Base-by-base conservation (phyloP, 2,888 invertebrate species). In the Chironomus riparius region DNA sequence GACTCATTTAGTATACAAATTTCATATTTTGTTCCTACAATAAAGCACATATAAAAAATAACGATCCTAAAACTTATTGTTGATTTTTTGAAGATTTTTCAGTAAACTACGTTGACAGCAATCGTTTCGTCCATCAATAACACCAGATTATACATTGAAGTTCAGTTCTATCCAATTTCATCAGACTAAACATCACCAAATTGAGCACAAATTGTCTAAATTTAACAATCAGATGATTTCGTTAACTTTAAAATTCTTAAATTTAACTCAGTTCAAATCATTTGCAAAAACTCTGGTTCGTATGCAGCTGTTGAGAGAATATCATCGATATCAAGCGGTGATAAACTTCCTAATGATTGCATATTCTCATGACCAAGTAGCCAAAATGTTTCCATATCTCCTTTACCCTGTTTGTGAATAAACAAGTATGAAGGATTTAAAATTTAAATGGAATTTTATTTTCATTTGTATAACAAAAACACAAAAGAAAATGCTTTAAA, bases 311-410 rank as follows among this genome's bases (percentile, higher is more conserved):
- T 38, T 10, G 18, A n/a, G 0, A 70, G 50, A 24, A 48, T 68
- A 13, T 71, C 74, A 2, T 68, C 68, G 13, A 28, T 47, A 5
- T 65, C 47, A 12, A 61, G 22, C n/a, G 47, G 62, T 2, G n/a
- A n/a, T 10, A 61, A 15, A 79, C 79, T 71, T 21, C 50, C n/a
- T 47, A 72, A 13, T 56, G 70, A 50, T 7, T 28, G 24, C 10
- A 62, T 5, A 12, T 24, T 21, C 0, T 81, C 78, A 78, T 86
- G 87, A 10, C 86, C 86, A 0, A 84, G 70, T 61, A 87, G 81
- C 87, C 87, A 87, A 78, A 84, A 87, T 0, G 87, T 87, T 78
- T 86, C 85, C 87, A 87, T 87, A 6, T 78, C 78, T 4, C 87
- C 87, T 81, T 87, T 87, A 0, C 87, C 87, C 87, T 87, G 4